Conservation (phyloP, 2,888 invertebrate genomes). For the Eristalis arbustorum region DNA sequence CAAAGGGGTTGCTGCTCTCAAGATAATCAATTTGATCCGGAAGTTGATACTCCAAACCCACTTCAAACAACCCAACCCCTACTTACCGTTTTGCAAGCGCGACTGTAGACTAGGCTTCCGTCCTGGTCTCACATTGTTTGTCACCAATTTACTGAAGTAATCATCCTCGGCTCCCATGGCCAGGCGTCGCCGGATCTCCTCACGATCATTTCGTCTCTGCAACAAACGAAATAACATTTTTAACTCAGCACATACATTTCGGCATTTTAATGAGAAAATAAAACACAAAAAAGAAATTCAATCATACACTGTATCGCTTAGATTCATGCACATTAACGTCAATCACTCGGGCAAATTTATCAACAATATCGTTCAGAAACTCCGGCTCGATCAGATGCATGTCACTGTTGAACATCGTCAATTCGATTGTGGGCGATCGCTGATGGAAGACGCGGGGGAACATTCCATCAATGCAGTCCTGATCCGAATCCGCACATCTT, state of each 20-base stretch:
- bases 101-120: constrained; percentile 94
- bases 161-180: constrained; percentile 93
- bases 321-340: constrained; percentile 80
- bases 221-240: constrained; percentile 75
- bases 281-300: background rate
- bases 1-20: background rate
- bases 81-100: constrained; percentile 89
- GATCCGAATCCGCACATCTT: constrained; percentile 66
- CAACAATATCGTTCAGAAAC: constrained; percentile 82
- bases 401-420: constrained; percentile 71
- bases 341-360: constrained; percentile 82
- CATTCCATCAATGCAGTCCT: constrained; percentile 74
- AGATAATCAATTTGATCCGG: background rate
- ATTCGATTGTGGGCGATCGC: constrained; percentile 71
- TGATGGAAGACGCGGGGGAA: constrained; percentile 74
- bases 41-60: background rate
- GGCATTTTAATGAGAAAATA: background rate
- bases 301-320: constrained; percentile 73
- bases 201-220: constrained; percentile 94
- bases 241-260: background rate
- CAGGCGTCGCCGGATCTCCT: constrained; percentile 93
- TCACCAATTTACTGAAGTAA: constrained; percentile 83
- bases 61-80: background rate
- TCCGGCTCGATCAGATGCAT: constrained; percentile 75
- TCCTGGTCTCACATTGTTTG: constrained; percentile 84